Evolutionary conservation across 2,888 invertebrate genomes (phyloP), one percentile per base, ranked within the genome.

Genomic region (Mellilla xanthometata): DNA sequence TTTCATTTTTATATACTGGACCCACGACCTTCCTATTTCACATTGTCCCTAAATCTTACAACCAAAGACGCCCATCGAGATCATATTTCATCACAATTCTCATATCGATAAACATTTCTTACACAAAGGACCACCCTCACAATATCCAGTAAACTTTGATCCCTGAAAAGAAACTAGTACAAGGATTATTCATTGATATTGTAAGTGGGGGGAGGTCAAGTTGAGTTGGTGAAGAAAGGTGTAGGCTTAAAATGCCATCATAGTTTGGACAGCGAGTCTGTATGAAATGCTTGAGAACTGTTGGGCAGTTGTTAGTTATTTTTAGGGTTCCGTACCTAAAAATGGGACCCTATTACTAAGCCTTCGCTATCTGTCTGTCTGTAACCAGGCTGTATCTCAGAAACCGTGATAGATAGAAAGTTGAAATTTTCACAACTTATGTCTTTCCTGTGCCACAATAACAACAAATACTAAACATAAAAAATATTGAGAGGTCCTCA

Each of bases 271-370:
- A 54, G 54, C 45, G 48, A 57, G 61, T 60, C 54, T 58, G 48
- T 66, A 62, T 60, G 62, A 67, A 68, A 62, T 68, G 56, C 65
- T 66, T 61, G 58, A 57, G 44, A 54, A 52, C 64, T 59, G 68
- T 70, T 70, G 68, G 45, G 54, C 57, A 73, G 72, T 19, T 19
- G 15, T 19, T 19, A 19, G 15, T 6, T 3, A 6, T 1, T 1
- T 1, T 19, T 3, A 5, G 15, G 15, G 5, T 15, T 15, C 15
- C n/a, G n/a, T n/a, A n/a, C n/a, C n/a, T n/a, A n/a, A n/a, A n/a
- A n/a, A n/a, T n/a, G n/a, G n/a, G n/a, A n/a, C n/a, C n/a, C n/a
- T n/a, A n/a, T n/a, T n/a, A n/a, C n/a, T n/a, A n/a, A n/a, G n/a
- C n/a, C n/a, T n/a, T n/a, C n/a, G n/a, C n/a, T n/a, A n/a, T n/a